Conservation (phyloP, 35 echinoderm and acorn worm species). For the Hemicentrotus pulcherrimus region DNA sequence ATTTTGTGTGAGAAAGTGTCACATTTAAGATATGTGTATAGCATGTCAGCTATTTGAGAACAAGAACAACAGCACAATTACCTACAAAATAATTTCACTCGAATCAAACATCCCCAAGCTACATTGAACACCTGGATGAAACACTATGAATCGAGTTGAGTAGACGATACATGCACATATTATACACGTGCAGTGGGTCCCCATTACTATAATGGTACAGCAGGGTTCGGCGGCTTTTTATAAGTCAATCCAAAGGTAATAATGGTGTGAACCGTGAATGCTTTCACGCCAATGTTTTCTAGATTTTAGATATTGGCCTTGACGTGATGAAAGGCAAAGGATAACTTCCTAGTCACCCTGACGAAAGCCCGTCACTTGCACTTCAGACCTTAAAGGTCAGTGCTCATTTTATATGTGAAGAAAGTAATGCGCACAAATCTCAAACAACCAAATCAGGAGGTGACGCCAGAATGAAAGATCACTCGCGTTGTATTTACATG, state of each 20-base stretch:
- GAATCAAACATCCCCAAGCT: too few relatives aligned
- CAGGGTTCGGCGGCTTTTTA: not conserved
- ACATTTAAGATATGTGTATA: too few relatives aligned
- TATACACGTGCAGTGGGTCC: not conserved
- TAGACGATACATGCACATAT: not conserved
- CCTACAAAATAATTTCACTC: too few relatives aligned
- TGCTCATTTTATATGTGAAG: not conserved
- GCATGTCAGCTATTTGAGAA: too few relatives aligned
- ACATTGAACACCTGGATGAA: too few relatives aligned
- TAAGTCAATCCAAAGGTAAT: not conserved
- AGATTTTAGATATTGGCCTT: not conserved
- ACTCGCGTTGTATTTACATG: not conserved
- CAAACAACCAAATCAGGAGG: not conserved
- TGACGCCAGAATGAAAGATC: not conserved
- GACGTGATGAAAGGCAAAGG: not conserved
- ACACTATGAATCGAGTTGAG: not conserved
- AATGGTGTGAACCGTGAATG: not conserved
- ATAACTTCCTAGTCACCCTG: not conserved
- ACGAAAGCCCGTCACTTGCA: not conserved
- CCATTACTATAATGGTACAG: not conserved
- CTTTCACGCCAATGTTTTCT: not conserved
- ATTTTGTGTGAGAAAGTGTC: too few relatives aligned
- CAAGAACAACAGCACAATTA: too few relatives aligned
- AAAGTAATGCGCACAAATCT: not conserved
- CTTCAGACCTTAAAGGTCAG: not conserved